These are phyloP conservation scores for Lepidochitona cinerea DNA, from an alignment of 2,888 invertebrate species.

Conservation along the genomic window DNA sequence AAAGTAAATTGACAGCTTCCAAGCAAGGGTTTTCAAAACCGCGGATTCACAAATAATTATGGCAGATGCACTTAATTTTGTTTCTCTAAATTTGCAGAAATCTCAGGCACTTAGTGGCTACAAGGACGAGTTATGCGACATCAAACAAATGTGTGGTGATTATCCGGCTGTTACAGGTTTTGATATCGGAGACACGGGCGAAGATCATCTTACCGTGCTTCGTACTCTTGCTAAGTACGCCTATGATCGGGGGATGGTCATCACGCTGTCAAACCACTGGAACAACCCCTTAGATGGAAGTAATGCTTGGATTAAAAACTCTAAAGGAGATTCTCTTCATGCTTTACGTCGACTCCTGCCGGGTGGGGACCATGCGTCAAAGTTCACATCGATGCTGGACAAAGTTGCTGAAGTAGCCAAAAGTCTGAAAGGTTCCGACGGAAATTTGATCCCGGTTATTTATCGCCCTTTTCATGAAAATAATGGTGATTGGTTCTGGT, in stretches of 20 bases:
- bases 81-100: neutral
- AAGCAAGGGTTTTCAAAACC: too few species aligned
- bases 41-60: too few species aligned
- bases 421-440: constrained; percentile 21
- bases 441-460: constrained; percentile 26
- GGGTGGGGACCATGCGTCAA: constrained; percentile 24
- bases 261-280: constrained; percentile 28
- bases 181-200: constrained; percentile 18
- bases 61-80: too few species aligned
- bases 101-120: neutral
- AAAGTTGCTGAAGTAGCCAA: constrained; percentile 24
- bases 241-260: constrained; percentile 17
- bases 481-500: constrained; percentile 40
- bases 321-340: constrained; percentile 20
- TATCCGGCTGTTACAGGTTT: constrained; percentile 34
- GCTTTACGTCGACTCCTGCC: constrained; percentile 21
- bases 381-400: constrained; percentile 21
- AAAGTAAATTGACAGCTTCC: too few species aligned
- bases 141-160: constrained; percentile 28
- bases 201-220: neutral
- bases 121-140: constrained; percentile 31
- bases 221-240: constrained; percentile 21
- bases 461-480: constrained; percentile 37
- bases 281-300: constrained; percentile 27
- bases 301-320: constrained; percentile 16